These are phyloP conservation scores for Eumaeus atala DNA, from an alignment of 1,140 invertebrate genomes.

Conservation along the genomic window DNA sequence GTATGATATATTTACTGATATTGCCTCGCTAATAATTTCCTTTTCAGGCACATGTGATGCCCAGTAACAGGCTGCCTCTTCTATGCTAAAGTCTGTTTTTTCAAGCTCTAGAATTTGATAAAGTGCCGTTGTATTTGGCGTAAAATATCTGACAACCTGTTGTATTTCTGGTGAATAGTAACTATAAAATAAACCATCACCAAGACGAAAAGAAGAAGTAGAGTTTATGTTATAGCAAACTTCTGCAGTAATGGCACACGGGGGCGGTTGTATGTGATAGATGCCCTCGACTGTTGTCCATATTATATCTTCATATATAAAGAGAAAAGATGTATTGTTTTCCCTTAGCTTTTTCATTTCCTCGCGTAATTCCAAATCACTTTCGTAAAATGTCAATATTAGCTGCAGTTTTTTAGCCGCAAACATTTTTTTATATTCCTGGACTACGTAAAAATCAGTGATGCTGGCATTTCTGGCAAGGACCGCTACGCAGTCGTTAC, in stretches of 20 bases:
- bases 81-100: conserved; percentile 8
- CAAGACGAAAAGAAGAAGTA: conserved; percentile 8
- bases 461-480: neutral
- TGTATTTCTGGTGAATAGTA: conserved; percentile 15
- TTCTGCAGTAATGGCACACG: no score
- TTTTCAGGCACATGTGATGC: conserved; percentile 10
- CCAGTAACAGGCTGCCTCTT: conserved; percentile 21
- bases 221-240: no score
- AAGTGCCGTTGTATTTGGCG: neutral
- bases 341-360: neutral
- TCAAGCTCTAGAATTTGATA: neutral
- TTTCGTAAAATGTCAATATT: neutral
- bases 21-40: neutral
- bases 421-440: neutral
- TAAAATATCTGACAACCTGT: conserved; percentile 8
- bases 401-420: neutral
- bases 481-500: neutral
- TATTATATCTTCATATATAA: conserved; percentile 11
- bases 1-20: neutral
- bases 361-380: neutral
- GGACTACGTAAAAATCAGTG: neutral
- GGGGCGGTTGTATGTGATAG: neutral
- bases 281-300: neutral
- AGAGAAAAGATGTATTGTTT: conserved; percentile 7
- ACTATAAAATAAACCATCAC: conserved; percentile 15